Evolutionary conservation across 2,888 invertebrate species (phyloP), one percentile per base, ranked within the genome.

Genomic region (Magallana nippona): DNA sequence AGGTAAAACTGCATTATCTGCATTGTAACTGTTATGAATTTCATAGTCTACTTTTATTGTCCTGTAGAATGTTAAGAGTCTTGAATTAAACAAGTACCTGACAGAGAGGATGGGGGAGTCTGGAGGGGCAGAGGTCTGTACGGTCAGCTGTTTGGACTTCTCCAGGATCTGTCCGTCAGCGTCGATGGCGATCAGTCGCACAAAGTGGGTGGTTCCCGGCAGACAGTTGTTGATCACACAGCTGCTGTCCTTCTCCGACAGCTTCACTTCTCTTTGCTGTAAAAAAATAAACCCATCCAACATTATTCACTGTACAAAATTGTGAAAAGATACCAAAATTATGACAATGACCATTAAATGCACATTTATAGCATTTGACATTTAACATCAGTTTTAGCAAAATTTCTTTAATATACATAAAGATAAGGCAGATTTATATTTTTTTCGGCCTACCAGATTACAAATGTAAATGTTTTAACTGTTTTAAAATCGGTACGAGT

Each of bases 171-270:
- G 90, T 63, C 92, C 92, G 22, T 92, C 91, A 19, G 86, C 88
- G 78, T 89, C 90, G 32, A 90, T 89, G 79, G 92, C 91, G 57
- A 93, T 90, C 78, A 93, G 90, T 10, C 93, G 89, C 8, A 94
- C 90, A 89, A 92, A 93, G 89, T 94, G 94, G 55, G 93, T 93
- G 5, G 93, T 93, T 8, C 94, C 94, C 1, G 94, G 93, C 56
- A 92, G 91, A 85, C 94, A 93, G 87, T 94, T 94, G 89, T 93
- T 94, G 83, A 94, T 92, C 19, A 93, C 92, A 89, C 94, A 94
- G 89, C 92, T 93, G 79, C 87, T 88, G 88, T 94, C 94, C 82
- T 91, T 92, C 10, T 89, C 87, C 10, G 92, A 90, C 44, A 94
- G 88, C 60, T 91, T 89, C 10, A 94, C 93, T 86, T 94, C 94